Conservation (phyloP, 2,113 vertebrate genomes). For the Tyrannus savana region DNA sequence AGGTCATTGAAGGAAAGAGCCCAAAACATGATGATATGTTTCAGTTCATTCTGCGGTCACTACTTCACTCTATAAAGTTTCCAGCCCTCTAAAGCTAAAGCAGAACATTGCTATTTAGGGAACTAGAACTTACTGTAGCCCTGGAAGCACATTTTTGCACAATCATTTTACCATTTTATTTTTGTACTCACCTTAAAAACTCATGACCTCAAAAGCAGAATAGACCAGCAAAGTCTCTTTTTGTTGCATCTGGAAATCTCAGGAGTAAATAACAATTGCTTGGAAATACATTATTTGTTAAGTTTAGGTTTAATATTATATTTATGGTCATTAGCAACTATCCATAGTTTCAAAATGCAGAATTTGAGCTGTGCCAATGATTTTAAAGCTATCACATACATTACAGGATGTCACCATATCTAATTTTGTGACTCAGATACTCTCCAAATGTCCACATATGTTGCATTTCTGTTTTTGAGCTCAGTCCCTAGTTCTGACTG, state of each 20-base stretch:
- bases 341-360: neutral
- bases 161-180: neutral
- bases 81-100: neutral
- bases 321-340: neutral
- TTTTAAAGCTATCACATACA: neutral
- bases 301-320: neutral
- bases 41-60: neutral
- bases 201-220: neutral
- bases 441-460: neutral
- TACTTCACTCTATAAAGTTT: neutral
- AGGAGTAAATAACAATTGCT: neutral
- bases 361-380: neutral
- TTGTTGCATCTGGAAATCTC: neutral
- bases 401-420: neutral
- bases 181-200: neutral
- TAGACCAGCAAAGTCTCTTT: neutral
- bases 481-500: neutral
- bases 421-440: neutral
- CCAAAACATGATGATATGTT: constrained; percentile 7
- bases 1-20: constrained; percentile 16
- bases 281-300: neutral
- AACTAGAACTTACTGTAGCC: neutral
- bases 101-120: constrained; percentile 2
- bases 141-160: neutral
- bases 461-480: neutral